Evolutionary conservation across 2,797 vertebrate genomes (phyloP).

Genomic region (Gymnocypris eckloni): DNA sequence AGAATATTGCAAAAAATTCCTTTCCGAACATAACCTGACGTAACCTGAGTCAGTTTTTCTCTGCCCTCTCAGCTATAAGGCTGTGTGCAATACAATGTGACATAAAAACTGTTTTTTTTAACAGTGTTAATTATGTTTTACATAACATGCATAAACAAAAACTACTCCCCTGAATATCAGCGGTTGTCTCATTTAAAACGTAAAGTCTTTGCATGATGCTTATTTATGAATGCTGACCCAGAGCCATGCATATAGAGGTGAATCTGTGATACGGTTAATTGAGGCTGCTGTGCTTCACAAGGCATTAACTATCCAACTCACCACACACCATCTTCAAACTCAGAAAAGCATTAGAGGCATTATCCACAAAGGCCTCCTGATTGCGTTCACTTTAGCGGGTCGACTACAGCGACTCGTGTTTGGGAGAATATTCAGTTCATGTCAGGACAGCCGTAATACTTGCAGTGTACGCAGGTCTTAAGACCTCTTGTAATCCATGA

Average conservation of each 20-base stretch:
- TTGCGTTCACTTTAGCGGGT: constrained; percentile 18
- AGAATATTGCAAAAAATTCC: neutral
- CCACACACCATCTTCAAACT: neutral
- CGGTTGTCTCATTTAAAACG: neutral
- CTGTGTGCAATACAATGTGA: neutral
- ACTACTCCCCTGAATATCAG: neutral
- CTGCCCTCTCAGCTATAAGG: neutral
- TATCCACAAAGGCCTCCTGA: constrained; percentile 20
- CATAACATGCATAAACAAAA: neutral
- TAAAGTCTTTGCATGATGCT: constrained; percentile 1
- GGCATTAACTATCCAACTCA: neutral
- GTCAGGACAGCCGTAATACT: constrained; percentile 17
- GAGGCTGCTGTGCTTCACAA: constrained; percentile 5
- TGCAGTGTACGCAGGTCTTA: constrained; percentile 57
- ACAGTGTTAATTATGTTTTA: neutral
- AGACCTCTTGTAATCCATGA: constrained; percentile 63
- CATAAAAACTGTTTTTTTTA: neutral
- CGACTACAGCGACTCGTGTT: neutral
- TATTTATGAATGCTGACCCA: constrained; percentile 3
- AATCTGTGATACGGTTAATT: constrained; percentile 30
- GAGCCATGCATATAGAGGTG: constrained; percentile 15
- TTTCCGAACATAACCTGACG: neutral
- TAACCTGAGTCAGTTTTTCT: neutral
- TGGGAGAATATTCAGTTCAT: constrained; percentile 15
- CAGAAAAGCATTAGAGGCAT: constrained; percentile 8